Conservation (phyloP, 2,888 invertebrate genomes). For the Metopia argyrocephala region DNA sequence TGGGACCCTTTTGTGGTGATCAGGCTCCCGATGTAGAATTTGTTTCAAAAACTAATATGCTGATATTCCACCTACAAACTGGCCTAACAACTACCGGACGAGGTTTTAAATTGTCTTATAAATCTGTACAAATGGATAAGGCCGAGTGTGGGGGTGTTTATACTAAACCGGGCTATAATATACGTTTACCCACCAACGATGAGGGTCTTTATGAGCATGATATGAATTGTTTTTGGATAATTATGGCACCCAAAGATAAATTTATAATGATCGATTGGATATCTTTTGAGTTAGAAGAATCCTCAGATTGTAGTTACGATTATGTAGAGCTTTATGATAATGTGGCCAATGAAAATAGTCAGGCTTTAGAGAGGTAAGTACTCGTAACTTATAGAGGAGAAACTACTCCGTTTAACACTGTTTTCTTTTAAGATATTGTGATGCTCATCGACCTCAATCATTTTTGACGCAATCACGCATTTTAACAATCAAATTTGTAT, state of each 20-base stretch:
- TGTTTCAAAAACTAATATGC: conserved; percentile 85
- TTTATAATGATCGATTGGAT: conserved; percentile 87
- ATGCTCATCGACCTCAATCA: conserved; percentile 82
- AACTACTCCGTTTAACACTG: too few species aligned
- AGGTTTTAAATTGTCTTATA: conserved; percentile 89
- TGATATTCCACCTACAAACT: conserved; percentile 84
- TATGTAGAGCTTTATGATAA: conserved; percentile 84
- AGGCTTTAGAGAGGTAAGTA: conserved; percentile 66
- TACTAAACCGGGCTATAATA: conserved; percentile 81
- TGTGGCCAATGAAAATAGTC: conserved; percentile 48
- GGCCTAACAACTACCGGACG: conserved; percentile 81
- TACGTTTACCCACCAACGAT: conserved; percentile 81
- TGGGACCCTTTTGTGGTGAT: conserved; percentile 85
- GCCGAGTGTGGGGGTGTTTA: conserved; percentile 86
- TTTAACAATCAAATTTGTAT: conserved; percentile 84
- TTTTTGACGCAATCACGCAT: conserved; percentile 84
- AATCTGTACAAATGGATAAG: conserved; percentile 81
- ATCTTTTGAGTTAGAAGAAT: conserved; percentile 83
- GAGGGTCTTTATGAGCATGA: conserved; percentile 79
- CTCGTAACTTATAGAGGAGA: too few species aligned
- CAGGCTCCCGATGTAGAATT: conserved; percentile 81
- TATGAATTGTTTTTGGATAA: conserved; percentile 85
- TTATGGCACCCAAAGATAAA: conserved; percentile 84
- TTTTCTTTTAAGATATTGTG: conserved; percentile 85
- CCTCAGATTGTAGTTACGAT: conserved; percentile 82